Conservation (phyloP, 1,140 invertebrate genomes). For the Solenopsis invicta region DNA sequence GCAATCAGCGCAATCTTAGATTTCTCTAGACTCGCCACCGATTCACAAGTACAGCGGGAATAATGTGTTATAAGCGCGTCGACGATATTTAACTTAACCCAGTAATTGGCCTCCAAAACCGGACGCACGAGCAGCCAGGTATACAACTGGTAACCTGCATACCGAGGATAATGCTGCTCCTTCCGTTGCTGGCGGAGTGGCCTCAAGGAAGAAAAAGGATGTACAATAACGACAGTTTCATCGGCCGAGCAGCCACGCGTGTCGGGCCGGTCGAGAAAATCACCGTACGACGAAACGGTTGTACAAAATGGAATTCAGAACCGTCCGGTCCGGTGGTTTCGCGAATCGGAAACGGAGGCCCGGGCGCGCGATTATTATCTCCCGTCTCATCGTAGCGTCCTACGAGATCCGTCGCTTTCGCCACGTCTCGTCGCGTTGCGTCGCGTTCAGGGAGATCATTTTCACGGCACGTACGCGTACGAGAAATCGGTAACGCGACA, state of each 20-base stretch:
- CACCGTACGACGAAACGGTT: conserved; percentile 10
- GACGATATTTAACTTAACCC: conserved; percentile 42
- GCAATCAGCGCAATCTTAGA: background rate
- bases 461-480: conserved; percentile 67
- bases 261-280: conserved; percentile 71
- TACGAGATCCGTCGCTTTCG: conserved; percentile 72
- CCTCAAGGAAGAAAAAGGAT: conserved; percentile 19
- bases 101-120: conserved; percentile 52
- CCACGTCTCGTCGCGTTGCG: conserved; percentile 40
- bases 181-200: background rate
- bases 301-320: conserved; percentile 26
- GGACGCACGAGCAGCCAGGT: conserved; percentile 46
- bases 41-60: background rate
- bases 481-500: conserved; percentile 78
- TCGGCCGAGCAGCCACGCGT: conserved; percentile 59
- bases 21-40: background rate
- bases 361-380: conserved; percentile 36
- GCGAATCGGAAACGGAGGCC: conserved; percentile 72
- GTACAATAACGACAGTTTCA: conserved; percentile 54
- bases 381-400: background rate
- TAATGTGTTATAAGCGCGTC: background rate
- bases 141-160: conserved; percentile 70
- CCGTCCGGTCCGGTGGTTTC: conserved; percentile 4
- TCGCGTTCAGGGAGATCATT: conserved; percentile 74
- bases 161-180: conserved; percentile 43